Base-by-base conservation (phyloP, 2,888 invertebrate species). In the Dicyrtoma fusca region DNA sequence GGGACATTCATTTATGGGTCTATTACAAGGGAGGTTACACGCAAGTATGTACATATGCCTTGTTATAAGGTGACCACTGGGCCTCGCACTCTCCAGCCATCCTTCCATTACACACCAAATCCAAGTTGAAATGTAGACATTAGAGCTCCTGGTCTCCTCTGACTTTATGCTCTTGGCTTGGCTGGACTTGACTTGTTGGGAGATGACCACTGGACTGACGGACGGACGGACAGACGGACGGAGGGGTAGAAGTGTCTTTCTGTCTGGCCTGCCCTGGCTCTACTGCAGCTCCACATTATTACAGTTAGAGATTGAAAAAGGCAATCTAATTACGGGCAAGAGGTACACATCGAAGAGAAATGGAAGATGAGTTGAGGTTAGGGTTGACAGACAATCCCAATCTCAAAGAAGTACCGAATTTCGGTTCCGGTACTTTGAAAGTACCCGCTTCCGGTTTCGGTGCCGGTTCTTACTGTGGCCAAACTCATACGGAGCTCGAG, bases 281-380 rank as follows among this genome's bases (percentile, higher is more conserved):
- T n/a, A 71, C 63, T 63, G 49, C 62, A 25, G 42, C 70, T 71
- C 59, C 26, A 61, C 69, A 69, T 69, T 69, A 69, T 69, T 69
- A 69, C 69, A 69, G 69, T 69, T 63, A 63, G 66, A 66, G 71
- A 71, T 71, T 71, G 71, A 71, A 71, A 71, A 71, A 71, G 71
- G 53, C 71, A 71, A 71, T 71, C 71, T 71, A 71, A 71, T 71
- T 71, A 70, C 53, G 63, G 45, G 64, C 63, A 44, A 49, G 45
- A 59, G 47, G 63, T 34, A 68, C 44, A 63, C 47, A 44, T 42
- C 25, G 61, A 26, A 42, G 62, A 62, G 62, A 57, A 51, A 70
- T 63, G 61, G 62, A 68, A 57, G 66, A 68, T 55, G 66, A 68
- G 66, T 51, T 49, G 65, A 55, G 61, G 34, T 34, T n/a, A n/a